Evolutionary conservation across 1,140 invertebrate species (phyloP).

Genomic region (Caenorhabditis tropicalis): DNA sequence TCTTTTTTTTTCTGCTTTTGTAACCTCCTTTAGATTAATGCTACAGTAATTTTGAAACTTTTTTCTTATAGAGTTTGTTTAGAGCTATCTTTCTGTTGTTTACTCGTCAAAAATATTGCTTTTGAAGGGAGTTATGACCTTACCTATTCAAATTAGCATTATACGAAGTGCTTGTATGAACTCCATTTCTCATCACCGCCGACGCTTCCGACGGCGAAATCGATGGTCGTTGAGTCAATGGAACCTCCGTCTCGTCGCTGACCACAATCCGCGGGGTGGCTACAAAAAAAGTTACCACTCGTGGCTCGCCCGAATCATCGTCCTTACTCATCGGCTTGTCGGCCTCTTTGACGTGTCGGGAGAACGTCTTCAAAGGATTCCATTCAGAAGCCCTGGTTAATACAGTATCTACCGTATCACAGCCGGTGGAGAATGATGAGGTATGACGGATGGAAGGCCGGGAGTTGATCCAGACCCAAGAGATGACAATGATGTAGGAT

Average conservation of each 20-base stretch:
- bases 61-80: no score
- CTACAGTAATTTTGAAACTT: no score
- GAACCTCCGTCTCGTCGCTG: slow-evolving; percentile 15
- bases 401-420: slow-evolving; percentile 63
- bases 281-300: neutral
- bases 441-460: slow-evolving; percentile 58
- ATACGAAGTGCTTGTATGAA: slow-evolving; percentile 49
- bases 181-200: slow-evolving; percentile 34
- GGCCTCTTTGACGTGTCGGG: slow-evolving; percentile 32
- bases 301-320: no score
- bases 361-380: slow-evolving; percentile 47
- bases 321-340: slow-evolving; percentile 29
- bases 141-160: slow-evolving; percentile 51
- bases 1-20: no score
- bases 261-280: slow-evolving; percentile 42
- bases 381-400: slow-evolving; percentile 47
- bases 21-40: no score
- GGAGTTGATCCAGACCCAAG: slow-evolving; percentile 70
- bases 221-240: slow-evolving; percentile 39
- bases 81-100: no score
- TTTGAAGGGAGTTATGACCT: no score
- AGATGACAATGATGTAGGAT: slow-evolving; percentile 68
- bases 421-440: slow-evolving; percentile 49
- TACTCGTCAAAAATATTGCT: no score
- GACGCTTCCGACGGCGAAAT: slow-evolving; percentile 47